Evolutionary conservation across 2,888 invertebrate species (phyloP).

Genomic region (Cenopis cana): DNA sequence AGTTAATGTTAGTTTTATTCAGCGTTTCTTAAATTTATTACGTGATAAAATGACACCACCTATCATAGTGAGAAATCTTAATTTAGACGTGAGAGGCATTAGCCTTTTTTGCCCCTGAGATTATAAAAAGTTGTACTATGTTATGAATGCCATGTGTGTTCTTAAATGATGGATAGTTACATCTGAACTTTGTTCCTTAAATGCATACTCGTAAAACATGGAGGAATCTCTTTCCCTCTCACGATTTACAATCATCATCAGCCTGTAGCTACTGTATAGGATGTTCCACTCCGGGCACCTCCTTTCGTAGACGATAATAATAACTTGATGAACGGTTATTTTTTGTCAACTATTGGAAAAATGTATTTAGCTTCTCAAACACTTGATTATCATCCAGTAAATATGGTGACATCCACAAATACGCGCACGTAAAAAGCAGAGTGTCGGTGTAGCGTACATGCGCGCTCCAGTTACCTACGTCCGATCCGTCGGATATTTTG

Average conservation of each 20-base stretch:
- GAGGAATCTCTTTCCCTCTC: too few species aligned
- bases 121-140: neutral
- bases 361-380: neutral
- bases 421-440: neutral
- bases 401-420: constrained; percentile 2
- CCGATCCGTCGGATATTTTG: constrained; percentile 57
- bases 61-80: constrained; percentile 29
- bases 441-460: constrained; percentile 14
- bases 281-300: too few species aligned
- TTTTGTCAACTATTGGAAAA: too few species aligned
- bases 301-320: too few species aligned
- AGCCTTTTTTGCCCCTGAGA: neutral
- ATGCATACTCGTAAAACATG: too few species aligned
- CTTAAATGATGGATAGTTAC: neutral
- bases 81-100: neutral
- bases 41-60: constrained; percentile 36
- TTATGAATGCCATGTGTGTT: neutral
- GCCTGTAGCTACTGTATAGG: too few species aligned
- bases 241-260: too few species aligned
- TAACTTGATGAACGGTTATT: neutral
- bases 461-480: constrained; percentile 56
- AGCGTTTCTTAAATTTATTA: constrained; percentile 27
- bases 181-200: neutral
- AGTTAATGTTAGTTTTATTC: constrained; percentile 37
- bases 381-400: neutral